Conservation (phyloP, 2,113 vertebrate species). For the Egretta garzetta region DNA sequence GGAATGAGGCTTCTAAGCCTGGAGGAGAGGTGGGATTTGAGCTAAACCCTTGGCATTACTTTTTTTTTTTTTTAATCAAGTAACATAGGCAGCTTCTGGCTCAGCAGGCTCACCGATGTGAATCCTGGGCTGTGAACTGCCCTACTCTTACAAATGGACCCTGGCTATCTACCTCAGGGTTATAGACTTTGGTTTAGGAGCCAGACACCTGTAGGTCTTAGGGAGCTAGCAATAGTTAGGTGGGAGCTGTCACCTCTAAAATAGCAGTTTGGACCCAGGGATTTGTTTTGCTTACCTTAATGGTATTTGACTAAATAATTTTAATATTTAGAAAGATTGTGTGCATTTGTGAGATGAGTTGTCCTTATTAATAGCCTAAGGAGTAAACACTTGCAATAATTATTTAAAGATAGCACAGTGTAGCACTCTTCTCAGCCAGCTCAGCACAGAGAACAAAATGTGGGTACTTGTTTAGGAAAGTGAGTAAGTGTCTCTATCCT, state of each 20-base stretch:
- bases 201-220: background rate
- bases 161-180: background rate
- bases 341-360: background rate
- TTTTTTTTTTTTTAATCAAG: background rate
- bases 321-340: background rate
- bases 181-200: background rate
- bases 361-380: background rate
- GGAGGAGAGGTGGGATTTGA: background rate
- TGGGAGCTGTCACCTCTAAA: background rate
- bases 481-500: fast-evolving
- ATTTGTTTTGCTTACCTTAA: background rate
- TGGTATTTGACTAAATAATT: background rate
- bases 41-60: background rate
- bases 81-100: background rate
- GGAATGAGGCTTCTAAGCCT: background rate
- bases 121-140: background rate
- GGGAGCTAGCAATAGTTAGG: background rate
- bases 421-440: background rate
- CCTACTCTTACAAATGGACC: fast-evolving
- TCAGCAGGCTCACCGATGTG: background rate
- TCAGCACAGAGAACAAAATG: background rate
- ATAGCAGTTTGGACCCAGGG: background rate
- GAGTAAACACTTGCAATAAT: background rate
- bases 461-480: background rate
- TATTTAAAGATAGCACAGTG: background rate